Evolutionary conservation across 92 coral and sea anemone genomes (phyloP), one percentile per base, ranked within the genome.

Genomic region (Scolanthus callimorphus): DNA sequence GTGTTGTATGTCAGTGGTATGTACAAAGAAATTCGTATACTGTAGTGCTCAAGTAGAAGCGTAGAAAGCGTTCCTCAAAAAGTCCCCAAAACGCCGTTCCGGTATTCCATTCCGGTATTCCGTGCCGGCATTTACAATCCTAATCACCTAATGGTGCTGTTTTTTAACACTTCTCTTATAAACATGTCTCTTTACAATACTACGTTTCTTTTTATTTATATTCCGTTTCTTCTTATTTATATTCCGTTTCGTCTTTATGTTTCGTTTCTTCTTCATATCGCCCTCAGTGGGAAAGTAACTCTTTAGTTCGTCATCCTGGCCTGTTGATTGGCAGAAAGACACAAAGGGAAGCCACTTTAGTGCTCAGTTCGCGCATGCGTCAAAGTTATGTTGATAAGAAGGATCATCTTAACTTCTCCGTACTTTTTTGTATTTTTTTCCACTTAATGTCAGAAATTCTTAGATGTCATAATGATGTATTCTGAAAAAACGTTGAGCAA

Each of bases 271-370:
- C 46, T 55, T 68, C 64, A 55, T 44, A 20, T 44, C 45, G 56
- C 64, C 80, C 60, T 71, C 67, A 50, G 45, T 79, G 39, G 88
- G 88, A 74, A 81, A 81, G 70, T 60, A 81, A 81, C 88, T 81
- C 49, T 75, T 49, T 74, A 81, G 74, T 78, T 81, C 88, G 71
- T 81, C 51, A 54, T 76, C 79, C 28, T 50, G 77, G 89, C 83
- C 89, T 82, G 76, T 69, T 82, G 78, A 71, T 81, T 69, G 83
- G 75, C 66, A 76, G 89, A 76, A 37, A 71, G 59, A 59, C 13
- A 71, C 51, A 68, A 76, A 54, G 38, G 89, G 62, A 75, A 60
- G 74, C 60, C 79, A 47, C 31, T 70, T 59, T 70, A 70, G 67
- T 59, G 67, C 77, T 45, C 59, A 50, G 69, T 55, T 52, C 59